These are phyloP conservation scores for Ormyrus pomaceus DNA, from an alignment of 2,888 invertebrate genomes.

Conservation along the genomic window DNA sequence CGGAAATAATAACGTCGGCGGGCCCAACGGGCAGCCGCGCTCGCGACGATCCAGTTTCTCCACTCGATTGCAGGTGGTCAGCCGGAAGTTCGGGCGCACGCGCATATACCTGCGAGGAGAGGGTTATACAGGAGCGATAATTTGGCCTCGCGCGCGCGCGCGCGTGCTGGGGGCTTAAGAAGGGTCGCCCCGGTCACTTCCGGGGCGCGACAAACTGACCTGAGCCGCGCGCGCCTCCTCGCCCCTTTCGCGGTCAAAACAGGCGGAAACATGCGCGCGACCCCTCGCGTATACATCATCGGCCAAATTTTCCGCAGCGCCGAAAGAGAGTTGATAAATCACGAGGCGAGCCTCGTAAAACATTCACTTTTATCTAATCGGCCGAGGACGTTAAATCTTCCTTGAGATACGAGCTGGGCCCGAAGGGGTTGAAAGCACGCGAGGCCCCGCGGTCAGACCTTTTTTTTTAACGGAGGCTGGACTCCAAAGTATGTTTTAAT, in stretches of 20 bases:
- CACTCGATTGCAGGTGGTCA: conserved; percentile 8
- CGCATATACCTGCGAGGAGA: conserved; percentile 30
- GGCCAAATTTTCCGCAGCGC: conserved; percentile 36
- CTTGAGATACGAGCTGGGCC: background rate
- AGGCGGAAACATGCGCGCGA: conserved; percentile 75
- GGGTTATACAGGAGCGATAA: conserved; percentile 62
- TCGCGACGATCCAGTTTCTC: conserved; percentile 48
- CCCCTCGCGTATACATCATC: conserved; percentile 66
- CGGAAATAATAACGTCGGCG: conserved; percentile 43
- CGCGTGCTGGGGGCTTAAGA: conserved; percentile 8
- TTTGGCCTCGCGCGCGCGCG: conserved; percentile 63
- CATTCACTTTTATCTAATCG: conserved; percentile 48
- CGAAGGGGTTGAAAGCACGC: background rate
- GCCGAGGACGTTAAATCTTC: conserved; percentile 47
- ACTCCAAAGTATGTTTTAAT: conserved; percentile 46
- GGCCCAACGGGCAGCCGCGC: conserved; percentile 24
- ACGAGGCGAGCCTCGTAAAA: conserved; percentile 42
- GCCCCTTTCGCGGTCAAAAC: conserved; percentile 75
- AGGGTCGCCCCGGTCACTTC: conserved; percentile 54
- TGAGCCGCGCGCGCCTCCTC: conserved; percentile 70
- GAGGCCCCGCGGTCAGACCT: background rate
- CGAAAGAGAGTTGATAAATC: conserved; percentile 39
- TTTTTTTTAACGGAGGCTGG: conserved; percentile 5
- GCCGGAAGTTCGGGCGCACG: conserved; percentile 17
- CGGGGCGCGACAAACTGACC: conserved; percentile 72